Conservation (phyloP, 2,113 vertebrate species). For the Hippocampus guttulatus region DNA sequence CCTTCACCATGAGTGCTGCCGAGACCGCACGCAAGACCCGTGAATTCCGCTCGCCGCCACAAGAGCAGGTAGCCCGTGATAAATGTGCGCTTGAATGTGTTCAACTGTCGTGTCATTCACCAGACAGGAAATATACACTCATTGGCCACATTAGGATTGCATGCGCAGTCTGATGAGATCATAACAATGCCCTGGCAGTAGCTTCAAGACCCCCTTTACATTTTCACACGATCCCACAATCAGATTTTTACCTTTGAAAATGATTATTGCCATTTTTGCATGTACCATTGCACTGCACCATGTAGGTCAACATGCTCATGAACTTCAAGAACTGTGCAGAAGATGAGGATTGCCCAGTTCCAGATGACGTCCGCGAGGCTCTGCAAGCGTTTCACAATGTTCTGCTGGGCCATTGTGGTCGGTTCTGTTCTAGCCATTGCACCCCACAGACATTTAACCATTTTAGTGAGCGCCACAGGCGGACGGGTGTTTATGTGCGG, state of each 20-base stretch:
- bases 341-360: conserved; percentile 78
- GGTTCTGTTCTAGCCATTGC: conserved; percentile 35
- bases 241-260: too few species aligned
- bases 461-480: neutral
- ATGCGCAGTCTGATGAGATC: too few species aligned
- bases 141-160: too few species aligned
- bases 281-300: neutral
- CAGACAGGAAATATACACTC: too few species aligned
- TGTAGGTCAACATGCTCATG: conserved; percentile 91
- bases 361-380: conserved; percentile 77
- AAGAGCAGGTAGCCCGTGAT: conserved; percentile 81
- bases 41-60: conserved; percentile 90
- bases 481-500: neutral
- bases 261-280: neutral
- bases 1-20: conserved; percentile 85
- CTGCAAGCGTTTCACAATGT: conserved; percentile 79
- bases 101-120: too few species aligned
- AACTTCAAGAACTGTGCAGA: conserved; percentile 79
- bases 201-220: neutral
- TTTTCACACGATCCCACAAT: neutral
- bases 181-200: neutral
- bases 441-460: neutral
- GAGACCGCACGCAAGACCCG: conserved; percentile 90
- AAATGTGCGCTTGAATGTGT: too few species aligned
- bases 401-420: conserved; percentile 86